These are phyloP conservation scores for Pipistrellus nathusii DNA, from an alignment of 2,797 vertebrate species.

Conservation along the genomic window DNA sequence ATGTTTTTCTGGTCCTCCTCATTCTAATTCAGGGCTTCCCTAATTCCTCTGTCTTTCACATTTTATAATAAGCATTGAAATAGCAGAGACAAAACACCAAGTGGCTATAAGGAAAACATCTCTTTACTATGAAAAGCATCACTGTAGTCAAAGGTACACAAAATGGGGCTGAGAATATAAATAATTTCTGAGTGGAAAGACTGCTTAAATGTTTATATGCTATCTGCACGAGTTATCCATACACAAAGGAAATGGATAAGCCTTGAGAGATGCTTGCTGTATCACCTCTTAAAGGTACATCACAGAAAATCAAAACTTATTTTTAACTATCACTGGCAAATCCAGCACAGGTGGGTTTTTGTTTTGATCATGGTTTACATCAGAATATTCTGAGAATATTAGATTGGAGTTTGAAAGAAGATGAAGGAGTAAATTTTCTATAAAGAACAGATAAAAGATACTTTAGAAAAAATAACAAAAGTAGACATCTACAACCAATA, in stretches of 20 bases:
- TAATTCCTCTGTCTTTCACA: slow-evolving; percentile 4
- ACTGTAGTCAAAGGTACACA: not conserved
- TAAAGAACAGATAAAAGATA: not conserved
- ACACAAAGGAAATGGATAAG: not conserved
- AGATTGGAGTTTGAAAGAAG: not conserved
- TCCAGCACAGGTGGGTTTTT: not conserved
- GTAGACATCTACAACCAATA: not conserved
- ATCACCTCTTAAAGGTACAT: not conserved
- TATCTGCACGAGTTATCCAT: not conserved
- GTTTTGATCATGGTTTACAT: not conserved
- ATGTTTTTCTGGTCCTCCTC: not conserved
- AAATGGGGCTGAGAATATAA: not conserved
- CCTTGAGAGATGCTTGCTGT: not conserved
- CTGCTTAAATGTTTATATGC: not conserved
- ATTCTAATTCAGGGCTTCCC: not conserved
- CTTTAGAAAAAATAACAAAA: slow-evolving; percentile 1
- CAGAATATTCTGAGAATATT: not conserved
- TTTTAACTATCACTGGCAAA: not conserved
- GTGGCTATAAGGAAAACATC: not conserved
- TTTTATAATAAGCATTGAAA: not conserved
- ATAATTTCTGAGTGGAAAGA: not conserved
- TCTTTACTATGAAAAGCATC: not conserved
- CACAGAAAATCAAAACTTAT: not conserved
- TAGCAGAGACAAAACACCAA: not conserved
- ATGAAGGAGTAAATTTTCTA: not conserved